Conservation (phyloP, 2,113 vertebrate genomes). For the Oreochromis aureus region DNA sequence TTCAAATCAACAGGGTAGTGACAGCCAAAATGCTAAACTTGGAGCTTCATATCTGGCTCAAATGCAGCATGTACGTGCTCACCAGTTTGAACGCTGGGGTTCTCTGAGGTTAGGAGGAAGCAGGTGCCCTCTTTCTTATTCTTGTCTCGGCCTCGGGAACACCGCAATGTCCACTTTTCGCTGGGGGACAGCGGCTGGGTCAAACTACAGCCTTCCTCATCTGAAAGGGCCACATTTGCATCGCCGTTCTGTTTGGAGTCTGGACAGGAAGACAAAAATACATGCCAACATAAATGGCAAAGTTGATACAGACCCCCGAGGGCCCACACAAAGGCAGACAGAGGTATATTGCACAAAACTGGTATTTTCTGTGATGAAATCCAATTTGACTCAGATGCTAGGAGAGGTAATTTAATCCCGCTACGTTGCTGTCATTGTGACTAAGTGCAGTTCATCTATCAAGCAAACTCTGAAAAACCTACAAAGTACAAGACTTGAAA, state of each 20-base stretch:
- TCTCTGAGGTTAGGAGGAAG: constrained; percentile 83
- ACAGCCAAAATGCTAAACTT: neutral
- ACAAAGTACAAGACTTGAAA: neutral
- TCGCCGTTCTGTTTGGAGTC: constrained; percentile 96
- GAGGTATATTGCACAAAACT: constrained; percentile 8
- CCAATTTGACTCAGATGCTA: constrained; percentile 30
- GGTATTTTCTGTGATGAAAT: constrained; percentile 31
- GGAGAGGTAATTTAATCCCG: constrained; percentile 8
- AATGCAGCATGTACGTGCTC: neutral
- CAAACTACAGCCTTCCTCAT: constrained; percentile 80
- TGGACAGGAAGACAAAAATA: constrained; percentile 55
- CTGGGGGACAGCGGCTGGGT: constrained; percentile 83
- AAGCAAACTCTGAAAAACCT: neutral
- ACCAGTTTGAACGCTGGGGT: constrained; percentile 82
- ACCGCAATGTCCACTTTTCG: constrained; percentile 78
- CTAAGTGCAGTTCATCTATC: neutral
- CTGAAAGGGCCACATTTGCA: constrained; percentile 83
- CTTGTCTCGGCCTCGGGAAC: constrained; percentile 81
- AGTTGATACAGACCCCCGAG: constrained; percentile 38
- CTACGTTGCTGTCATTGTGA: constrained; percentile 14
- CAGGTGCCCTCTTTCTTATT: constrained; percentile 88
- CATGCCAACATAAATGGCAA: constrained; percentile 45
- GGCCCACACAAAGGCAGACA: constrained; percentile 7
- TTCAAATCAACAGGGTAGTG: neutral
- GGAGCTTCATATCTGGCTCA: neutral